These are phyloP conservation scores for Bellardia pandia DNA, from an alignment of 2,888 invertebrate species.

Conservation along the genomic window DNA sequence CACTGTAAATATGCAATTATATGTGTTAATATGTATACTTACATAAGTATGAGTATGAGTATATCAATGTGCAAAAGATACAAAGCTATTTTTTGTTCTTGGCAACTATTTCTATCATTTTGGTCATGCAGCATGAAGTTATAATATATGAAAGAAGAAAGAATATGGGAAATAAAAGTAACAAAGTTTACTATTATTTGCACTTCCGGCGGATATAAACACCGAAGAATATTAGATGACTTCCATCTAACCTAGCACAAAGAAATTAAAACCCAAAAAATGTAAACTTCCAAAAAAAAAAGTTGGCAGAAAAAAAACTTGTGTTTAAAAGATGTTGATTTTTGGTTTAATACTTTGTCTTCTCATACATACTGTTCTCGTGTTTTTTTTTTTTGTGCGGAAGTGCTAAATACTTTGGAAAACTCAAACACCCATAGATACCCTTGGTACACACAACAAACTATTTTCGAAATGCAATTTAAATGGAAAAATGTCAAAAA, in stretches of 20 bases:
- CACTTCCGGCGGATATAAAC: conserved; percentile 63
- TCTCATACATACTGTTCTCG: too few species aligned
- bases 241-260: not conserved
- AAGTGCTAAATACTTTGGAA: not conserved
- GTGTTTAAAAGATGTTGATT: conserved; percentile 22
- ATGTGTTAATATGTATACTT: not conserved
- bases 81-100: not conserved
- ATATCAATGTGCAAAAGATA: not conserved
- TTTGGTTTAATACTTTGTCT: not conserved
- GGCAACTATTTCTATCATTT: not conserved
- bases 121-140: conserved; percentile 41
- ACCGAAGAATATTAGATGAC: conserved; percentile 42
- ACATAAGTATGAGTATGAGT: not conserved
- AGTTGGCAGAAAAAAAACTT: not conserved
- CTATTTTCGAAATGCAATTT: conserved; percentile 52
- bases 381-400: not conserved
- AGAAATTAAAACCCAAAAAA: not conserved
- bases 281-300: not conserved
- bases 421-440: not conserved
- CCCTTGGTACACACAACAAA: not conserved
- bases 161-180: conserved; percentile 41
- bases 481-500: conserved; percentile 51
- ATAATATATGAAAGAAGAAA: conserved; percentile 7
- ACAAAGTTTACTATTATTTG: conserved; percentile 65
- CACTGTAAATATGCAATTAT: conserved; percentile 44